These are phyloP conservation scores for Rhinolophus sinicus DNA, from an alignment of 2,113 vertebrate genomes.

Conservation along the genomic window DNA sequence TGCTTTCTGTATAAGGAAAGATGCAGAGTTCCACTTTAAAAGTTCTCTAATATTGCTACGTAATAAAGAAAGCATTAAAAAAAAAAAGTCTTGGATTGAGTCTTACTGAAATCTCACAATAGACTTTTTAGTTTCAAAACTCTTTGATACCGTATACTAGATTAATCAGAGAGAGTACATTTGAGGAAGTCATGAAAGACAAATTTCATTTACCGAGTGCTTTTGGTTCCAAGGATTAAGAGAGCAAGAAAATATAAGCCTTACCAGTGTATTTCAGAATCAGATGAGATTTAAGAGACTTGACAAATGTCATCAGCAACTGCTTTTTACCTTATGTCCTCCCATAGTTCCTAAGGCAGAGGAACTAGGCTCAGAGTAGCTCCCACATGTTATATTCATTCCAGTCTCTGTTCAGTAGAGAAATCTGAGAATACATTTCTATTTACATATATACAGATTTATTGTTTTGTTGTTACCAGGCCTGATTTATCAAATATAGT, in stretches of 20 bases:
- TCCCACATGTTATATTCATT: neutral
- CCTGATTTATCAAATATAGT: neutral
- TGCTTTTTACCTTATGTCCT: neutral
- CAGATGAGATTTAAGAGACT: neutral
- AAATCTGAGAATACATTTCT: neutral
- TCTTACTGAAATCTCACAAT: slow-evolving; percentile 33
- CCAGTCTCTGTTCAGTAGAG: neutral
- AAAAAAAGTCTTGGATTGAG: neutral
- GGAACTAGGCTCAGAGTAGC: neutral
- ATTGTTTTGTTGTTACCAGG: neutral
- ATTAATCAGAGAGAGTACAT: slow-evolving; percentile 38
- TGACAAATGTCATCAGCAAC: slow-evolving; percentile 50
- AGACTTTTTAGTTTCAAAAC: neutral
- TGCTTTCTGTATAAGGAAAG: neutral
- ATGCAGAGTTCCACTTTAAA: neutral
- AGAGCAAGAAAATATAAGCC: slow-evolving; percentile 48
- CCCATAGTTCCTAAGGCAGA: neutral
- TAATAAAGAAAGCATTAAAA: neutral
- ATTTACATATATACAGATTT: neutral
- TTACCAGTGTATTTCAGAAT: slow-evolving; percentile 66
- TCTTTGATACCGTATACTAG: neutral
- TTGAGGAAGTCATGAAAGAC: slow-evolving; percentile 58
- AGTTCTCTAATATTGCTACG: neutral
- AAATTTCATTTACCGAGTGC: slow-evolving; percentile 50
- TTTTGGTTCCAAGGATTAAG: slow-evolving; percentile 61